These are phyloP conservation scores for Macroramphosus scolopax DNA, from an alignment of 2,797 vertebrate genomes.

Conservation along the genomic window DNA sequence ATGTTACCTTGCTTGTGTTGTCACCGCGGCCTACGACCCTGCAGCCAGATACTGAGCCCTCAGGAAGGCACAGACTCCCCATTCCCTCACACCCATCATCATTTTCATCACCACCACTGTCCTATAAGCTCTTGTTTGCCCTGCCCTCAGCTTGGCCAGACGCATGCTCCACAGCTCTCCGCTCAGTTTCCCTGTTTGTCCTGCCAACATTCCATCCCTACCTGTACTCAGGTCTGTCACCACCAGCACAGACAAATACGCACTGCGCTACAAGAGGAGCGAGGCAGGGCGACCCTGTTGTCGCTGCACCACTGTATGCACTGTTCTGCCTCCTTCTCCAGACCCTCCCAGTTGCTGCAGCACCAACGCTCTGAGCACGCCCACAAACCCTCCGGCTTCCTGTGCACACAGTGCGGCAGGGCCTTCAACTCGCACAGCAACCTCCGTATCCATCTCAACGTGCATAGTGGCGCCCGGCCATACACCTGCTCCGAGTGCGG, in stretches of 20 bases:
- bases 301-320: constrained; percentile 79
- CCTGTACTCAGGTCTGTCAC: constrained; percentile 63
- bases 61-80: constrained; percentile 54
- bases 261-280: constrained; percentile 52
- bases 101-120: constrained; percentile 79
- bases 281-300: not conserved
- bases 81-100: constrained; percentile 62
- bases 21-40: constrained; percentile 64
- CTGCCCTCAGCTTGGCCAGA: constrained; percentile 60
- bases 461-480: constrained; percentile 80
- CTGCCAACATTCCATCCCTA: constrained; percentile 62
- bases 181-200: constrained; percentile 63
- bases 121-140: constrained; percentile 66
- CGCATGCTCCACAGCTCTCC: constrained; percentile 53
- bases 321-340: constrained; percentile 75
- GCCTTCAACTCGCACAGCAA: constrained; percentile 84
- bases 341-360: constrained; percentile 80
- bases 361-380: constrained; percentile 79
- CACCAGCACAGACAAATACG: constrained; percentile 61
- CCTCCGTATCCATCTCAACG: constrained; percentile 82
- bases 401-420: constrained; percentile 78
- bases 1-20: constrained; percentile 76
- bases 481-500: constrained; percentile 79
- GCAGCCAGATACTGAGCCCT: constrained; percentile 54
- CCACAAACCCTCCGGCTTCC: constrained; percentile 72